Evolutionary conservation across 2,113 vertebrate genomes (phyloP).

Genomic region (Toxotes jaculatrix): DNA sequence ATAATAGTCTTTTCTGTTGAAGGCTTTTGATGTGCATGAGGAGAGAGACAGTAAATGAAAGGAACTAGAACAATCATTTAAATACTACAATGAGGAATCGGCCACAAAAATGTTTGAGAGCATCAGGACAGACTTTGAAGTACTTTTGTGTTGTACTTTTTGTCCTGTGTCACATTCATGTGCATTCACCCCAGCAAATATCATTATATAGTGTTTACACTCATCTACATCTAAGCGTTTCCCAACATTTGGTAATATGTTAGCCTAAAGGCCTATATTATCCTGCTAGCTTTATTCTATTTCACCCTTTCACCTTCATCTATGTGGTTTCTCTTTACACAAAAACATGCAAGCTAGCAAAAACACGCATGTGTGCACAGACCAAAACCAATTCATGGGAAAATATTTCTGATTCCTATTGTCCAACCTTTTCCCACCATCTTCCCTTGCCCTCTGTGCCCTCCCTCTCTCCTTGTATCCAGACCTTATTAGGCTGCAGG

Average conservation of each 20-base stretch:
- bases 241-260: neutral
- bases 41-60: slow-evolving; percentile 20
- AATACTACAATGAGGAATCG: neutral
- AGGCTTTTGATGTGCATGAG: slow-evolving; percentile 41
- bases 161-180: slow-evolving; percentile 32
- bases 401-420: slow-evolving; percentile 54
- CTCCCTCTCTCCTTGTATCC: slow-evolving; percentile 24
- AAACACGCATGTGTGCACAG: slow-evolving; percentile 3
- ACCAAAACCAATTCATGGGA: slow-evolving; percentile 71
- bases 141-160: slow-evolving; percentile 21
- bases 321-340: slow-evolving; percentile 19
- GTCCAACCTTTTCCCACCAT: slow-evolving; percentile 71
- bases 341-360: neutral
- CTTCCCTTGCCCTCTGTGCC: slow-evolving; percentile 28
- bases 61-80: neutral
- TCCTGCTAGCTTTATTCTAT: slow-evolving; percentile 15
- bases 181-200: slow-evolving; percentile 6
- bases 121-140: slow-evolving; percentile 59
- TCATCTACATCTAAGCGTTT: slow-evolving; percentile 59
- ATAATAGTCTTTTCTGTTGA: neutral
- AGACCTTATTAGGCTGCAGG: slow-evolving; percentile 80
- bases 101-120: slow-evolving; percentile 8
- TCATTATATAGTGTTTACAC: slow-evolving; percentile 31
- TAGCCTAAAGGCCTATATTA: slow-evolving; percentile 35
- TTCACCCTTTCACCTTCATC: slow-evolving; percentile 3